Percentiles rank a stretch among this genome's conserved stretches.
phyloP scores from a whole-genome alignment of 1,140 invertebrate genomes.

The Ips nitidus region DNA sequence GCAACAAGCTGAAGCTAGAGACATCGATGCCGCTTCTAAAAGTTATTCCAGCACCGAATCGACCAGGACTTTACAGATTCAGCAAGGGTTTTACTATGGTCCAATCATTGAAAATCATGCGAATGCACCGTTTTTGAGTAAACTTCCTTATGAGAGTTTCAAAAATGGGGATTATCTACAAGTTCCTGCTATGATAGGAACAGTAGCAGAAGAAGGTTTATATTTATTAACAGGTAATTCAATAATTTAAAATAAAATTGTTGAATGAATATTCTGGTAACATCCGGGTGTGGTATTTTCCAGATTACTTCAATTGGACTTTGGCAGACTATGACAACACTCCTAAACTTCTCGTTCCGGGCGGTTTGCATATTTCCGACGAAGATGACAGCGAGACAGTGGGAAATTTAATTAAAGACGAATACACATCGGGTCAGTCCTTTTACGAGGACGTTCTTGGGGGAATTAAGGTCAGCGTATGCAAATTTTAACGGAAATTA shows the following conservation, averaged over 20 bases:
- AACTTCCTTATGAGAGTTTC: constrained; percentile 13
- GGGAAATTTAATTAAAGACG: constrained; percentile 4
- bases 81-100: constrained; percentile 30
- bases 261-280: no score
- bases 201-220: constrained; percentile 22
- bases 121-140: constrained; percentile 26
- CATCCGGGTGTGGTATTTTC: background rate
- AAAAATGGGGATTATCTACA: constrained; percentile 24
- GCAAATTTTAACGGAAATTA: background rate
- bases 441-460: constrained; percentile 17
- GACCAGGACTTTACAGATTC: constrained; percentile 20
- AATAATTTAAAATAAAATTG: no score
- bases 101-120: constrained; percentile 24
- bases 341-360: constrained; percentile 15
- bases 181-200: constrained; percentile 34
- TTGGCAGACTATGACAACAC: constrained; percentile 14
- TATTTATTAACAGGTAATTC: no score
- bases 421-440: background rate
- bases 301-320: constrained; percentile 15
- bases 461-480: constrained; percentile 17
- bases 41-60: background rate
- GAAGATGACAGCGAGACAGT: background rate
- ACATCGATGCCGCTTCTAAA: constrained; percentile 16
- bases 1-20: constrained; percentile 5
- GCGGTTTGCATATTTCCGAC: constrained; percentile 8